A percentile compares a stretch with the other conserved stretches of the same genome.
Evolutionary conservation across 2,113 vertebrate species (phyloP).

Genomic region (Jaculus jaculus): DNA sequence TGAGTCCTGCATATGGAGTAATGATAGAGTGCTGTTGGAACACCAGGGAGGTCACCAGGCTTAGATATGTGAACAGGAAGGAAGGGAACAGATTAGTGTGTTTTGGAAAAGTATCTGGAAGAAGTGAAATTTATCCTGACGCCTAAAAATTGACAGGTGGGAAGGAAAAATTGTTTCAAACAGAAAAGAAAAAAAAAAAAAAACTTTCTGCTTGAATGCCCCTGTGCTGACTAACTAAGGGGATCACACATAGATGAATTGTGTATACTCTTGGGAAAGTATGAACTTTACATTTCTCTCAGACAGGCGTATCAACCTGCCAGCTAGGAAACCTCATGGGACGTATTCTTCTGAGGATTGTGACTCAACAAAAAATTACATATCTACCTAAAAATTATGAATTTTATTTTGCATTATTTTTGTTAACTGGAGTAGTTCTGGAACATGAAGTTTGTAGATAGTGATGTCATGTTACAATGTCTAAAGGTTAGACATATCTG

Average conservation of each 20-base stretch:
- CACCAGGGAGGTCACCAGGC: background rate
- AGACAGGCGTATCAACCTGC: no score
- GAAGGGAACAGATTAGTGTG: background rate
- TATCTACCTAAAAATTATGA: no score
- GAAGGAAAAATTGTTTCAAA: background rate
- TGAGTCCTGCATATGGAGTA: background rate
- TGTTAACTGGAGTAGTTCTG: no score
- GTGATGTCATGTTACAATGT: no score
- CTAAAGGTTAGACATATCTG: no score
- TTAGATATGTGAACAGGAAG: background rate
- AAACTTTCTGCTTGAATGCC: background rate
- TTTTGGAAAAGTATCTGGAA: background rate
- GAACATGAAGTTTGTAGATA: no score
- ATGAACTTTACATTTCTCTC: no score
- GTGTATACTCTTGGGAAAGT: background rate
- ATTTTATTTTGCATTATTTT: no score
- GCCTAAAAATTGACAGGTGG: background rate
- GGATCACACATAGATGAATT: background rate
- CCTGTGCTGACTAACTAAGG: background rate
- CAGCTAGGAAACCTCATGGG: no score
- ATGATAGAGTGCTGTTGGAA: background rate
- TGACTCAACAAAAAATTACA: no score
- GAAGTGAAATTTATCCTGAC: background rate
- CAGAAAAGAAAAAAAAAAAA: background rate
- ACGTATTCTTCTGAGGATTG: no score